A percentile compares a stretch with the other conserved stretches of the same genome.
phyloP scores from a whole-genome alignment of 2,888 invertebrate species.

The Drepanosiphum platanoidis region DNA sequence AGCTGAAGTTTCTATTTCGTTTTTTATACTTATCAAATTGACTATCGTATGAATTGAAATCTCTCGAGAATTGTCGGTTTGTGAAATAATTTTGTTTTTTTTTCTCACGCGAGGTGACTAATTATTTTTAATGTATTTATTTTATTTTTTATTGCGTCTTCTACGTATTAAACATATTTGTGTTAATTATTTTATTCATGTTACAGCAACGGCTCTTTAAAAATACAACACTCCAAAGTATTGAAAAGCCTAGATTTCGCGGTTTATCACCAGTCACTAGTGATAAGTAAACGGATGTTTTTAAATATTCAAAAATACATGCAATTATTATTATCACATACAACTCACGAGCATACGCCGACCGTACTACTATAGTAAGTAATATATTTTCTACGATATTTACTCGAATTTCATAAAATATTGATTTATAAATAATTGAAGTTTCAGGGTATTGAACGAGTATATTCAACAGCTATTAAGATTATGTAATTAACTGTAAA shows the following conservation, averaged over 20 bases:
- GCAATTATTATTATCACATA: no score
- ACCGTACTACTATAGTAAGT: no score
- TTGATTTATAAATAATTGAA: no score
- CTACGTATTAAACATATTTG: neutral
- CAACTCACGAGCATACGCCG: no score
- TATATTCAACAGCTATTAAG: no score
- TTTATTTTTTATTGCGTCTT: neutral
- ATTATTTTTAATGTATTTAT: neutral
- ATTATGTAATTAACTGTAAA: no score
- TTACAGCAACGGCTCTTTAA: neutral
- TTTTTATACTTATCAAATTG: neutral
- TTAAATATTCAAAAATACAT: no score
- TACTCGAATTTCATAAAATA: no score
- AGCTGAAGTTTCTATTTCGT: neutral
- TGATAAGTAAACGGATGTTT: no score
- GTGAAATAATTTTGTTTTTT: neutral
- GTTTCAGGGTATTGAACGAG: no score
- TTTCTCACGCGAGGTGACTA: neutral
- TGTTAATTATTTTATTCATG: neutral
- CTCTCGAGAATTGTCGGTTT: neutral
- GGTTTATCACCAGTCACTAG: no score
- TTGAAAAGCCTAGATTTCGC: neutral
- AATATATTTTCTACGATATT: no score
- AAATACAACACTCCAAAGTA: neutral
- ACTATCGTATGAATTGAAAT: neutral